Percentiles rank a stretch among this genome's conserved stretches.
phyloP scores from a whole-genome alignment of 2,113 vertebrate species.

The Tachycineta bicolor region DNA sequence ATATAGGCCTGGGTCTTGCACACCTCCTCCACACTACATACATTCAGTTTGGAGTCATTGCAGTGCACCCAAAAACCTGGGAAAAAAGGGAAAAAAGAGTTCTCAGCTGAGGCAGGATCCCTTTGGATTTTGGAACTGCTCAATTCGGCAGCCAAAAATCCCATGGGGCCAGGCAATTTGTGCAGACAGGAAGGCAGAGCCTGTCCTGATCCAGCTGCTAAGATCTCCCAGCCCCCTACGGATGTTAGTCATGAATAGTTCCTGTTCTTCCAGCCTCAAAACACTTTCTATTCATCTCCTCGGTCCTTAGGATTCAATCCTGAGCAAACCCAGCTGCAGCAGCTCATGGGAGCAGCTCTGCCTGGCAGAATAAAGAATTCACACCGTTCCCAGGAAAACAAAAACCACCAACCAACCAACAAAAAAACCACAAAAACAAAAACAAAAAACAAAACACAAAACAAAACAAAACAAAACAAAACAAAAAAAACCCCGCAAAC shows the following conservation, averaged over 20 bases:
- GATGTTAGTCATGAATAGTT: conserved; percentile 16
- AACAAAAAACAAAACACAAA: background rate
- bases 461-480: too few species aligned
- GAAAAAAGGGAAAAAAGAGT: background rate
- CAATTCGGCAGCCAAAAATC: background rate
- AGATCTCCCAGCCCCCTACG: background rate
- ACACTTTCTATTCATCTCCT: conserved; percentile 40
- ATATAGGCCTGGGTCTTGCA: conserved; percentile 99
- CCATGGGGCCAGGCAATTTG: background rate
- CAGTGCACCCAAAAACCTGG: conserved; percentile 99
- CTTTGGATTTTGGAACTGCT: background rate
- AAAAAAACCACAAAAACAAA: too few species aligned
- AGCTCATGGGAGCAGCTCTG: background rate
- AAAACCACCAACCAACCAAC: background rate
- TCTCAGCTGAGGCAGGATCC: background rate
- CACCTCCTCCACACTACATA: conserved; percentile 98
- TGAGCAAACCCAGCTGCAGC: conserved; percentile 27
- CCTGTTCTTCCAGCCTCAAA: conserved; percentile 13
- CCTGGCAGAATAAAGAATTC: background rate
- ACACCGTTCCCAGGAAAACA: too few species aligned
- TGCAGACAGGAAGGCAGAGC: background rate
- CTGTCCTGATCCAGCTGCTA: background rate
- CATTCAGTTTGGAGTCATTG: conserved; percentile 99
- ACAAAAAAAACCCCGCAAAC: too few species aligned
- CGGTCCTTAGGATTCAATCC: background rate